A percentile compares a stretch with the other conserved stretches of the same genome.
Conservation (phyloP, 1,140 invertebrate genomes). For the Myzus persicae region DNA sequence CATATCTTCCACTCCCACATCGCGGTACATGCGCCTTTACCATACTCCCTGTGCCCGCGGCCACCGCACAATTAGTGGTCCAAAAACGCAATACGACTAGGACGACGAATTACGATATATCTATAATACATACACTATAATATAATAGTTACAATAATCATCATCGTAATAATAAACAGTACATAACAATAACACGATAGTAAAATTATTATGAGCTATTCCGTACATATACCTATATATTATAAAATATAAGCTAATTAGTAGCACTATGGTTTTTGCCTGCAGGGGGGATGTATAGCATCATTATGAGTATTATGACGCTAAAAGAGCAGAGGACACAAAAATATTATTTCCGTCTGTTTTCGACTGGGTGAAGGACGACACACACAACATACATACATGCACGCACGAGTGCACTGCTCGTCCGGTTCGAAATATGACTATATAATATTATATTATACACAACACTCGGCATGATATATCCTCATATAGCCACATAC, state of each 20-base stretch:
- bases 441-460: neutral
- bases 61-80: neutral
- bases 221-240: neutral
- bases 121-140: neutral
- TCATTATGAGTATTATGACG: neutral
- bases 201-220: neutral
- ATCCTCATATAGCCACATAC: neutral
- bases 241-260: neutral
- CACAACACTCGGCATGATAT: neutral
- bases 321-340: neutral
- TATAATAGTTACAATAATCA: neutral
- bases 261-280: neutral
- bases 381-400: neutral
- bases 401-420: neutral
- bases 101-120: neutral
- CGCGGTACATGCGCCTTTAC: neutral
- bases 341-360: slow-evolving; percentile 34
- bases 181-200: neutral
- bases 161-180: slow-evolving; percentile 9
- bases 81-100: neutral
- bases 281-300: neutral
- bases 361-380: slow-evolving; percentile 31
- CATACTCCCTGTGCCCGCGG: neutral
- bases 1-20: neutral
- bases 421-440: slow-evolving; percentile 20